A percentile compares a stretch with the other conserved stretches of the same genome.
phyloP scores from a whole-genome alignment of 2,113 vertebrate species.

The Scopus umbretta region DNA sequence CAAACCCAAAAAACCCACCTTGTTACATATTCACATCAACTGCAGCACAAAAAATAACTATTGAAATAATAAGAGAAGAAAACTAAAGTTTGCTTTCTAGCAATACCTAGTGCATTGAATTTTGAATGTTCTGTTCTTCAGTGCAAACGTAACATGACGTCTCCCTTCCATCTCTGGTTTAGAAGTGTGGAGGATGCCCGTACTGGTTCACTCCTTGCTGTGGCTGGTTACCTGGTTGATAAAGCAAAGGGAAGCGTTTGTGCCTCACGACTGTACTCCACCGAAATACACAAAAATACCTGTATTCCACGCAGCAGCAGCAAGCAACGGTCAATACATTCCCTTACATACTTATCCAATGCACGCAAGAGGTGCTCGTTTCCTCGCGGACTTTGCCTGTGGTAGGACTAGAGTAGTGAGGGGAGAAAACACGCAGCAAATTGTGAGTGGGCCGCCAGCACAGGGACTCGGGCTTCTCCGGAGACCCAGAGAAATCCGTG shows the following conservation, averaged over 20 bases:
- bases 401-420: accelerated
- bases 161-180: neutral
- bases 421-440: neutral
- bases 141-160: slow-evolving; percentile 37
- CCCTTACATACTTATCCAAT: accelerated
- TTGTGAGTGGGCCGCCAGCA: neutral
- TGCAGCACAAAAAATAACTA: slow-evolving; percentile 25
- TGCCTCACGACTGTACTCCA: neutral
- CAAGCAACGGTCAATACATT: neutral
- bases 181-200: slow-evolving; percentile 67
- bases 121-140: slow-evolving; percentile 36
- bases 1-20: neutral
- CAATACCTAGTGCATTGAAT: slow-evolving; percentile 32
- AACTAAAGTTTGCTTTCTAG: neutral
- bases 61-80: neutral
- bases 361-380: accelerated
- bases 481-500: neutral
- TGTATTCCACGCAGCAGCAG: neutral
- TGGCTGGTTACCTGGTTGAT: slow-evolving; percentile 68
- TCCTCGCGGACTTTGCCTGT: neutral
- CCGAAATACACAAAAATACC: neutral
- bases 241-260: neutral
- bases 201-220: slow-evolving; percentile 69
- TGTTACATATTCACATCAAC: slow-evolving; percentile 35
- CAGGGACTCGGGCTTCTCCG: neutral